Percentiles rank a stretch among this genome's conserved stretches.
phyloP scores from a whole-genome alignment of 1,140 invertebrate genomes.

The Piezodorus guildinii region DNA sequence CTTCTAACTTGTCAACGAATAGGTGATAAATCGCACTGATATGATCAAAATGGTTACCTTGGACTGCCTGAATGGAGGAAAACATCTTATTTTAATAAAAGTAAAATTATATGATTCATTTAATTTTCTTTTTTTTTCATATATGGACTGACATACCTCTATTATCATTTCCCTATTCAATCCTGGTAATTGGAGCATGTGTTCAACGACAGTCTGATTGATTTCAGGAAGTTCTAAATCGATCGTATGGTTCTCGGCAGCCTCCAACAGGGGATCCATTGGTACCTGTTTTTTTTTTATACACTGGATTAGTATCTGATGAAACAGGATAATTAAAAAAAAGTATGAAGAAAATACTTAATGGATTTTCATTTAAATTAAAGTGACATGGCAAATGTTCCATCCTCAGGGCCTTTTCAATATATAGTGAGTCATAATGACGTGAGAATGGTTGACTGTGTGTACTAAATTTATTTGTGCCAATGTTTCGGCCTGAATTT shows the following conservation, averaged over 20 bases:
- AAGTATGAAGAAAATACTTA: too few species aligned
- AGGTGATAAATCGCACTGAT: slow-evolving; percentile 95
- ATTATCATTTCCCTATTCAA: slow-evolving; percentile 59
- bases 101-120: too few species aligned
- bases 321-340: too few species aligned
- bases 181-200: slow-evolving; percentile 70
- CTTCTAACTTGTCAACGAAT: slow-evolving; percentile 64
- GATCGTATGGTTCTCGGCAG: slow-evolving; percentile 14
- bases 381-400: too few species aligned
- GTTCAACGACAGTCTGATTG: slow-evolving; percentile 56
- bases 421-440: too few species aligned
- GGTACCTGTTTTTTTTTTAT: slow-evolving; percentile 19
- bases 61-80: slow-evolving; percentile 54
- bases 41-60: slow-evolving; percentile 82
- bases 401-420: too few species aligned
- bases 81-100: slow-evolving; percentile 2
- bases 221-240: slow-evolving; percentile 29
- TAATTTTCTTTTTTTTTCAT: background rate
- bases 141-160: slow-evolving; percentile 36
- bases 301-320: too few species aligned
- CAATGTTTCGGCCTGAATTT: too few species aligned
- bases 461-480: too few species aligned
- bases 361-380: too few species aligned
- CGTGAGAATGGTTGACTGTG: too few species aligned
- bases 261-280: slow-evolving; percentile 19